phyloP scores from a whole-genome alignment of 2,113 vertebrate genomes.

The Rhynchomys soricoides region DNA sequence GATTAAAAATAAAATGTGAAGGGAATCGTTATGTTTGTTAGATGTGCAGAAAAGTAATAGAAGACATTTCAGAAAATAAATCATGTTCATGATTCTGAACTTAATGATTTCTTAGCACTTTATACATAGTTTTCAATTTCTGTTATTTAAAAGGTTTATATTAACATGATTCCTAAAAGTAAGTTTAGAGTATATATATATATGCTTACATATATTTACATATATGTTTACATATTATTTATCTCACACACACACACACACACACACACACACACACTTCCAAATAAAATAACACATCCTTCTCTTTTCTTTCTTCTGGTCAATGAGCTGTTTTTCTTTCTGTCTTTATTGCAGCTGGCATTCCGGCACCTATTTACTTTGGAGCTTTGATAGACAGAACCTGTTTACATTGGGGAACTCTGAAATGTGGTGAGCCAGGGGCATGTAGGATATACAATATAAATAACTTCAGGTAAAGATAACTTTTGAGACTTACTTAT shows the following conservation, averaged over 20 bases:
- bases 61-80: slow-evolving; percentile 26
- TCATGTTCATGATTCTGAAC: neutral
- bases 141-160: neutral
- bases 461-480: slow-evolving; percentile 90
- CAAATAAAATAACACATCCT: neutral
- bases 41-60: neutral
- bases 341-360: slow-evolving; percentile 89
- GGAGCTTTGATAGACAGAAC: slow-evolving; percentile 94
- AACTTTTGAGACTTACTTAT: neutral
- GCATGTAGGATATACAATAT: slow-evolving; percentile 94
- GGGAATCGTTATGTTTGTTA: neutral
- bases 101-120: neutral
- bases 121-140: neutral
- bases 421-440: slow-evolving; percentile 90
- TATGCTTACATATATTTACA: too few species aligned
- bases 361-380: slow-evolving; percentile 95
- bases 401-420: slow-evolving; percentile 95
- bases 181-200: neutral
- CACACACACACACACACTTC: too few species aligned
- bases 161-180: slow-evolving; percentile 12
- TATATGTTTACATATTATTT: too few species aligned
- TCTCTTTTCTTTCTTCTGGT: neutral
- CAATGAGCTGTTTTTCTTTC: neutral
- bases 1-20: slow-evolving; percentile 11
- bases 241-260: too few species aligned